These are phyloP conservation scores for Pogonocherus hispidulus DNA, from an alignment of 2,888 invertebrate species.

Conservation along the genomic window DNA sequence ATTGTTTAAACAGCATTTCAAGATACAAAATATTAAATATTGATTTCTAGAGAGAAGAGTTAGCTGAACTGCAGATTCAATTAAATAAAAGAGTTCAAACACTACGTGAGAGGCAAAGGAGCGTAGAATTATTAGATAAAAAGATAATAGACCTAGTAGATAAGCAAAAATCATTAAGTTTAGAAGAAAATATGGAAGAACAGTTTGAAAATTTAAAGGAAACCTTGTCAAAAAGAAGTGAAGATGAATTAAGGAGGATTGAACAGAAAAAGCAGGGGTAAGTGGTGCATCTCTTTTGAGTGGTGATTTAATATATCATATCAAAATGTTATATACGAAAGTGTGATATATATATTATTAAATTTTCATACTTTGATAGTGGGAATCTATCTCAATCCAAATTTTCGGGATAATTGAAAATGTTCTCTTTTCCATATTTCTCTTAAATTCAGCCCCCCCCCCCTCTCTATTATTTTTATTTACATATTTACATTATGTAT, in stretches of 20 bases:
- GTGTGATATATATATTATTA: too few relatives aligned
- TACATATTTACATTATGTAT: too few relatives aligned
- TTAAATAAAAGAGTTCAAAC: constrained; percentile 75
- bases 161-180: constrained; percentile 69
- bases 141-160: constrained; percentile 78
- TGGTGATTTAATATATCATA: constrained; percentile 2
- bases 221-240: constrained; percentile 68
- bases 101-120: constrained; percentile 75
- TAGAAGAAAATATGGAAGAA: constrained; percentile 49
- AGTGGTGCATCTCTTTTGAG: constrained; percentile 42
- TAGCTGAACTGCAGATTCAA: constrained; percentile 79
- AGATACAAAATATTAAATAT: too few relatives aligned
- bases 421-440: too few relatives aligned
- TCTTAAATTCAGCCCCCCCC: too few relatives aligned
- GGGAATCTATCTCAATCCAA: too few relatives aligned
- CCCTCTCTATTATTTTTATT: too few relatives aligned
- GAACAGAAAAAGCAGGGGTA: constrained; percentile 71
- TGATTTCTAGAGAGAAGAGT: constrained; percentile 76
- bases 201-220: constrained; percentile 65
- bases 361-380: too few relatives aligned
- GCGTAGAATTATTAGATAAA: constrained; percentile 79
- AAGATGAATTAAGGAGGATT: constrained; percentile 71
- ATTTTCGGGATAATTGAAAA: too few relatives aligned
- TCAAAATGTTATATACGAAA: too few relatives aligned
- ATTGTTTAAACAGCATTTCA: too few relatives aligned